Evolutionary conservation across 2,113 vertebrate species (phyloP), one percentile per base, ranked within the genome.

Genomic region (Ammodytes marinus): DNA sequence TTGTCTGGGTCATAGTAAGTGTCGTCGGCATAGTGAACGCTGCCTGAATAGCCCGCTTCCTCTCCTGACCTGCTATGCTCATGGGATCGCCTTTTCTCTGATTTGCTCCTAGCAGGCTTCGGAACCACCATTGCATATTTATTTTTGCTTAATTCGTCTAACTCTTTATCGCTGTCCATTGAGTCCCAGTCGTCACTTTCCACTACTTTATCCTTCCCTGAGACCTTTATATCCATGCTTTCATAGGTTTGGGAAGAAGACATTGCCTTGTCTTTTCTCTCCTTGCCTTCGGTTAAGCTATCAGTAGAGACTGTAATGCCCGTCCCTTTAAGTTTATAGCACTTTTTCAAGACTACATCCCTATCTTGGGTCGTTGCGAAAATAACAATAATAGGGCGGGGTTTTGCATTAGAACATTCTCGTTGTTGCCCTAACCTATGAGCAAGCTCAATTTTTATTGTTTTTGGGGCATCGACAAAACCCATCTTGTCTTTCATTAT

Each of bases 321-420:
- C 52, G 97, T 97, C 74, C 98, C 98, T 93, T 99, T 99, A 63
- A 99, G 96, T 91, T 99, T 99, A 72, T 99, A 99, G 73, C 98
- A 99, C 86, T 99, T 99, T 93, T 99, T 99, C 89, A 99, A 95
- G 89, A 99, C 95, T 68, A 97, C 92, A 93, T 99, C 98, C 80
- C 98, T 96, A 64, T 99, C 97, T 87, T 98, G 97, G 5, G 97
- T 91, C 52, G 95, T 96, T 87, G 97, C 95, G 95, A 99, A 99
- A 89, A 98, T 97, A 75, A 98, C 97, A 74, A 99, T 96, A 86
- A 99, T 97, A 13, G 98, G 97, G 6, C 98, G 96, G 73, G 98
- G 98, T 86, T 99, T 99, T 76, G 98, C 97, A 92, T 96, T 98
- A 40, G 97, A 97, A 92, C 98, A 99, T 94, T 99, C 97, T 92